Evolutionary conservation across 2,113 vertebrate genomes (phyloP), one percentile per base, ranked within the genome.

Genomic region (Sterna hirundo): DNA sequence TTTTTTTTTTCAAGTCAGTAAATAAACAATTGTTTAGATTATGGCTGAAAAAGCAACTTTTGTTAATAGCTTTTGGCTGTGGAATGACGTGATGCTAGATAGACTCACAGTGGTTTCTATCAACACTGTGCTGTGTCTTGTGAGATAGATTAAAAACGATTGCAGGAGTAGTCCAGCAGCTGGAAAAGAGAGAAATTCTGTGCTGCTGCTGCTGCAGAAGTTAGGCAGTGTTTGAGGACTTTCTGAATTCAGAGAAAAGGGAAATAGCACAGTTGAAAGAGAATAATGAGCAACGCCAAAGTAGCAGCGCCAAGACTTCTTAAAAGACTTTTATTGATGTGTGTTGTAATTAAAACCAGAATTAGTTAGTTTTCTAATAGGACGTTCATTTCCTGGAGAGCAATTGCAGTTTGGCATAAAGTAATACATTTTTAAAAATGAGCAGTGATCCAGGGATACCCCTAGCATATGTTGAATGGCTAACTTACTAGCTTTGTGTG

Each of bases 311-410:
- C 68, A 95, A 90, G 80, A 77, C 47, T 79, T 83, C 83, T 94
- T 82, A 79, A 70, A 93, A 90, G 76, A 75, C 22, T 80, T 91
- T 92, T 94, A 96, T 77, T 94, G 86, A 96, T 96, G 83, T 82
- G 27, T 77, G 19, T 93, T 93, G 79, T 96, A 96, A 94, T 96
- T 96, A 96, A 96, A 97, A 65, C 60, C 92, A 93, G 90, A 87
- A 90, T 88, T 92, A 83, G 49, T 74, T 91, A 74, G 54, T 86
- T 92, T 96, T 96, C 85, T 93, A 94, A 90, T 93, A 92, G 90
- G 68, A 75, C 80, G 60, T 72, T 93, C 3, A 65, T 94, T 96
- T 97, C 86, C 93, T 93, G 69, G 86, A 82, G 71, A 94, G 81
- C 57, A 85, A 72, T 91, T 94, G 58, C 68, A 97, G 72, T 58